These are phyloP conservation scores for Diachrysia chrysitis DNA, from an alignment of 2,888 invertebrate species.

Conservation along the genomic window DNA sequence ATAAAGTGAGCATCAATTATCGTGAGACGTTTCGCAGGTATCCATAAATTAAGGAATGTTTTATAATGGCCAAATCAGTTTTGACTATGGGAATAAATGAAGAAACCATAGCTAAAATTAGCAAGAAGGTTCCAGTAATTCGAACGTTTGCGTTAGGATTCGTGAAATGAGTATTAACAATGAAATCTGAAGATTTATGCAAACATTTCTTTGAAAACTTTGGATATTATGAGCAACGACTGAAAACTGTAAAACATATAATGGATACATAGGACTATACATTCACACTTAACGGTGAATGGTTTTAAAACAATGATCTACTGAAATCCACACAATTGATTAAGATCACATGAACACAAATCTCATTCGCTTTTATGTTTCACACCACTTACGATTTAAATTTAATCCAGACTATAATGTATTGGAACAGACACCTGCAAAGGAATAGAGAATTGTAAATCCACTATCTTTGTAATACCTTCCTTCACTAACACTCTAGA, in stretches of 20 bases:
- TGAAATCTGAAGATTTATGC: background rate
- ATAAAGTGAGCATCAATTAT: conserved; percentile 29
- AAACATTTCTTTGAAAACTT: background rate
- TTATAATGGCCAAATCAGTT: conserved; percentile 11
- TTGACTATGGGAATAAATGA: conserved; percentile 8
- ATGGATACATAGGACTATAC: background rate
- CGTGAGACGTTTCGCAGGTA: conserved; percentile 34
- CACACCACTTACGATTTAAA: conserved; percentile 45
- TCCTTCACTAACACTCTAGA: conserved; percentile 13
- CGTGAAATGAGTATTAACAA: background rate
- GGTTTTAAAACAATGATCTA: conserved; percentile 1
- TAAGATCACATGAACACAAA: conserved; percentile 24
- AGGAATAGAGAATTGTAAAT: conserved; percentile 36
- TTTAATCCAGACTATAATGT: conserved; percentile 42
- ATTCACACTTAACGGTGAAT: background rate
- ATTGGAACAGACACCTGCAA: conserved; percentile 52
- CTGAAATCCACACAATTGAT: conserved; percentile 34
- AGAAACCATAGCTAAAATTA: background rate
- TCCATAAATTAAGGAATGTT: conserved; percentile 29
- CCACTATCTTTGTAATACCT: conserved; percentile 25
- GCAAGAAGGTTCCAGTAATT: background rate
- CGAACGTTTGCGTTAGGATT: background rate
- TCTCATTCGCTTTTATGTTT: conserved; percentile 31
- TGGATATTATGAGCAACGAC: background rate
- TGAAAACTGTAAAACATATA: background rate